Evolutionary conservation across 2,113 vertebrate genomes (phyloP), one percentile per base, ranked within the genome.

Genomic region (Oncorhynchus masou): DNA sequence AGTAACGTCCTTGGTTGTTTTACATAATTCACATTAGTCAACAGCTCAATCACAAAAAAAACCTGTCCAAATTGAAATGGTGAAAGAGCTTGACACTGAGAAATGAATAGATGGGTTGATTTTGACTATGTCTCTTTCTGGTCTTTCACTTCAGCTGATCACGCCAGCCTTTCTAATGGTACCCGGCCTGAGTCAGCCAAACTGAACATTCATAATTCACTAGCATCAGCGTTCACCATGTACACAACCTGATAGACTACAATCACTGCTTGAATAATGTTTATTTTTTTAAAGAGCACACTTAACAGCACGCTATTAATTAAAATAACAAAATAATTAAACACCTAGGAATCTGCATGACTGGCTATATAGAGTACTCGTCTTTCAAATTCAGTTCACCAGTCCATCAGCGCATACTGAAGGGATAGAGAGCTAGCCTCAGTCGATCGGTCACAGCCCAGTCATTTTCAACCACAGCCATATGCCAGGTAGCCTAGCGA

Each of bases 181-280:
- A 80, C n/a, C 62, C 24, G 72, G 73, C 73, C 84, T 81, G 86
- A 85, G 81, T 87, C 85, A 88, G 84, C 84, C 19, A 19, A 78
- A 84, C 19, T 69, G 70, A 77, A 72, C 72, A 57, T 80, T 79
- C 64, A 81, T 84, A 73, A 84, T 75, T 65, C 68, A 2, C 79
- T 66, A 73, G 67, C 69, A 48, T 86, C 83, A 85, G 85, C 81
- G 25, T n/a, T 86, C 87, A 15, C 12, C 39, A 12, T 83, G 31
- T n/a, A 84, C 87, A 15, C 12, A 0, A 45, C 9, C 9, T 45
- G 39, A 39, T 39, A 39, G 39, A 39, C 39, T 39, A 39, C 39
- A 0, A 9, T 45, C 39, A 45, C 39, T 45, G 39, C 39, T 45
- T 74, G 24, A 71, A 77, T 70, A 51, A 72, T 22, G 68, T 5